Evolutionary conservation across 1,140 invertebrate species (phyloP).

Genomic region (Drepana arcuata): DNA sequence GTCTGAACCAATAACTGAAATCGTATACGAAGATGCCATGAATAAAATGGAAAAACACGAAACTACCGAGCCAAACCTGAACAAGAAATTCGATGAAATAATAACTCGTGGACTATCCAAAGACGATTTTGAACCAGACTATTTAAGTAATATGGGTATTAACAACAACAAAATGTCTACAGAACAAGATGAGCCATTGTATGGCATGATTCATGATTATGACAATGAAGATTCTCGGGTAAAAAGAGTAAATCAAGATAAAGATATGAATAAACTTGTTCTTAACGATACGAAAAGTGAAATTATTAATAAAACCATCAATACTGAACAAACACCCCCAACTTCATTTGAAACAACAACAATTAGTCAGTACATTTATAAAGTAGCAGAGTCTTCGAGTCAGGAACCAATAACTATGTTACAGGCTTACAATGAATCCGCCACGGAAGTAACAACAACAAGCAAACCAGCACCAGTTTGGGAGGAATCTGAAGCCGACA

Average conservation of each 20-base stretch:
- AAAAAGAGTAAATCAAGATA: slow-evolving; percentile 57
- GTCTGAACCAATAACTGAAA: slow-evolving; percentile 41
- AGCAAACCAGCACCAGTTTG: slow-evolving; percentile 50
- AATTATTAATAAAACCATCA: slow-evolving; percentile 4
- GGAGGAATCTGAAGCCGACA: slow-evolving; percentile 42
- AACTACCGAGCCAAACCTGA: slow-evolving; percentile 29
- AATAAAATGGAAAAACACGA: slow-evolving; percentile 31
- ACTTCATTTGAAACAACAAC: slow-evolving; percentile 33
- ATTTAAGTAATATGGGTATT: slow-evolving; percentile 43
- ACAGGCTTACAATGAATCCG: background rate
- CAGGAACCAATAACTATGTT: background rate
- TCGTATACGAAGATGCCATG: slow-evolving; percentile 36
- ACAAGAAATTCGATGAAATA: slow-evolving; percentile 43
- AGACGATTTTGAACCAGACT: slow-evolving; percentile 59
- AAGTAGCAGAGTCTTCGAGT: slow-evolving; percentile 17
- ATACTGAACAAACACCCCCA: slow-evolving; percentile 9
- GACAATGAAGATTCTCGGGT: slow-evolving; percentile 43
- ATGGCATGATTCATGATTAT: slow-evolving; percentile 51
- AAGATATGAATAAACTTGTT: slow-evolving; percentile 15
- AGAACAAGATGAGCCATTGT: slow-evolving; percentile 38
- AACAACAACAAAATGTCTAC: slow-evolving; percentile 32
- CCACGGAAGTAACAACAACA: background rate
- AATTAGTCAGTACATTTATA: slow-evolving; percentile 47
- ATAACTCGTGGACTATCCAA: slow-evolving; percentile 32
- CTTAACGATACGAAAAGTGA: slow-evolving; percentile 15